Conservation (phyloP, 2,113 vertebrate genomes). For the Junco hyemalis region DNA sequence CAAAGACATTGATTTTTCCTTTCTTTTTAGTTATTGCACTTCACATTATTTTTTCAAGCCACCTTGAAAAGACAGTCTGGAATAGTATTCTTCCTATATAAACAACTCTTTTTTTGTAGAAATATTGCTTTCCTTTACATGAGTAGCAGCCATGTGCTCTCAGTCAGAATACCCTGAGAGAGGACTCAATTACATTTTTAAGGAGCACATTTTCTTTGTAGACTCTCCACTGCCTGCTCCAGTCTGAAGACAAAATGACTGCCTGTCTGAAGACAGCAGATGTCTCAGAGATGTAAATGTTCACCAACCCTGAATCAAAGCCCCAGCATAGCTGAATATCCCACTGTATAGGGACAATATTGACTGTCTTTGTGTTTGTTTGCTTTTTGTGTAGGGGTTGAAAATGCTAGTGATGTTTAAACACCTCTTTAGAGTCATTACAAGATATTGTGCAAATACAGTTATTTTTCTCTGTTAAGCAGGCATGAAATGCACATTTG, state of each 20-base stretch:
- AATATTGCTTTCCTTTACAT: not conserved
- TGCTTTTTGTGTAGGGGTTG: not conserved
- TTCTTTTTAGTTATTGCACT: not conserved
- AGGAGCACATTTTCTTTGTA: not conserved
- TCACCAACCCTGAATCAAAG: constrained; percentile 4
- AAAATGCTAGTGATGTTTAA: constrained; percentile 10
- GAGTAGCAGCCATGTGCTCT: not conserved
- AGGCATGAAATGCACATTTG: constrained; percentile 17
- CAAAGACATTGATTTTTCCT: constrained; percentile 13
- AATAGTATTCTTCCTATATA: not conserved
- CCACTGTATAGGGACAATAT: not conserved
- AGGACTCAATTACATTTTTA: not conserved
- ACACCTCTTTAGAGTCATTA: constrained; percentile 29
- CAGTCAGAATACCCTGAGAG: not conserved
- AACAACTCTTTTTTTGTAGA: not conserved
- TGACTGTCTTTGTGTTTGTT: constrained; percentile 9
- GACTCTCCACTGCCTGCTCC: not conserved
- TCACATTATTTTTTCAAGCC: not conserved
- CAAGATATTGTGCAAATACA: constrained; percentile 23
- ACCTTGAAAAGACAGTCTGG: not conserved
- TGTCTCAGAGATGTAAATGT: not conserved
- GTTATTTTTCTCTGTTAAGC: constrained; percentile 16
- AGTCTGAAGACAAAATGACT: constrained; percentile 28
- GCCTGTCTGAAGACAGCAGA: constrained; percentile 23
- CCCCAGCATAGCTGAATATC: not conserved